Conservation (phyloP, 1,140 invertebrate species). For the Adoxophyes honmai region DNA sequence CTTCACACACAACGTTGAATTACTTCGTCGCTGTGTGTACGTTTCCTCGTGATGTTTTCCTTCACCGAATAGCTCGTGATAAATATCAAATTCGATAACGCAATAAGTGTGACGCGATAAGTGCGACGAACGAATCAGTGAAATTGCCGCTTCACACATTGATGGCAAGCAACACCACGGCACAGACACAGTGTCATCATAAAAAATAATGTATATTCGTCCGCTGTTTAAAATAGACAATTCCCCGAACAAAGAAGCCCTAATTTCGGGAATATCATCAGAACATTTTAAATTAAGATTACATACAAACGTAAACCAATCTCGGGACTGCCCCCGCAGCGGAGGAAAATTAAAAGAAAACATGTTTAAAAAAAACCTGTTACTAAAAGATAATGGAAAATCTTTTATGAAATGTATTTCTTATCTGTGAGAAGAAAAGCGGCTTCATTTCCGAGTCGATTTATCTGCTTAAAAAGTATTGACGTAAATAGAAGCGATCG, state of each 20-base stretch:
- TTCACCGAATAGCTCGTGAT: too few species aligned
- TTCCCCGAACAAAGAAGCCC: not conserved
- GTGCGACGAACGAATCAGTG: too few species aligned
- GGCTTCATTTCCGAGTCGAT: constrained; percentile 5
- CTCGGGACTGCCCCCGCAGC: not conserved
- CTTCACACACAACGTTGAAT: too few species aligned
- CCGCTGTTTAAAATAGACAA: too few species aligned
- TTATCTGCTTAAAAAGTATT: not conserved
- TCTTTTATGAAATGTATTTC: not conserved
- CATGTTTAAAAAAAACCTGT: not conserved
- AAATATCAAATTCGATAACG: too few species aligned
- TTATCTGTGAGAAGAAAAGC: not conserved
- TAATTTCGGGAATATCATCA: not conserved
- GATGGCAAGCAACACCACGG: too few species aligned
- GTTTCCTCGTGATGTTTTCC: too few species aligned
- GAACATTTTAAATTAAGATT: constrained; percentile 4
- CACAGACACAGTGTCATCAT: too few species aligned
- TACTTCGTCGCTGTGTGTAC: too few species aligned
- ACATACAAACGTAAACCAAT: constrained; percentile 12
- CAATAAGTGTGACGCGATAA: too few species aligned
- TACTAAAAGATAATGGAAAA: constrained; percentile 10
- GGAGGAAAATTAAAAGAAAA: constrained; percentile 13
- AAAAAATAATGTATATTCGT: too few species aligned
- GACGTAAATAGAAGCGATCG: not conserved
- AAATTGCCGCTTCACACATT: too few species aligned